phyloP scores from a whole-genome alignment of 37 sponge, comb jelly and placozoan species.

The Halichondria panicea region DNA sequence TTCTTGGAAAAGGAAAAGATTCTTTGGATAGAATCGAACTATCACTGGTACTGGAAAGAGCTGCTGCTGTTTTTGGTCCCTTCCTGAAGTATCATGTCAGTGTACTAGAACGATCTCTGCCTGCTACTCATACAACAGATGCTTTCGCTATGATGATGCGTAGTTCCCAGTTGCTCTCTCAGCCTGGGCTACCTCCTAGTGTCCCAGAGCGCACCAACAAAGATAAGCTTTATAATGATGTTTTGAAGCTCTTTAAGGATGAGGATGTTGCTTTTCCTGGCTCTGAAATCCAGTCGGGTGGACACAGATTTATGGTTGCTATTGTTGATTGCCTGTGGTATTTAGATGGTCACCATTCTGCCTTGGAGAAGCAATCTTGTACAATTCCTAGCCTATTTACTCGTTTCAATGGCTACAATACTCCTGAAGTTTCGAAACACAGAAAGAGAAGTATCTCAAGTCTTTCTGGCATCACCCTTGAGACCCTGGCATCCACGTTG shows the following conservation, averaged over 20 bases:
- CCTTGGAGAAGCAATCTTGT: slow-evolving; percentile 11
- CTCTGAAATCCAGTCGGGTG: background rate
- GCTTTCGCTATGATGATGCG: slow-evolving; percentile 1
- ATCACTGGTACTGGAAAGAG: background rate
- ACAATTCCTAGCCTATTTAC: slow-evolving; percentile 22
- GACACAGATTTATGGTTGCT: slow-evolving; percentile 23
- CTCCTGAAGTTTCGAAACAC: slow-evolving; percentile 22
- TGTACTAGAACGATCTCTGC: background rate
- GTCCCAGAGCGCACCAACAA: slow-evolving; percentile 7
- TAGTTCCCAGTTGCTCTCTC: background rate
- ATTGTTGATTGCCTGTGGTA: slow-evolving; percentile 37
- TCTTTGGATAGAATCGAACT: slow-evolving; percentile 4
- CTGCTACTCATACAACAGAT: background rate
- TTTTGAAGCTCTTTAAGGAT: background rate
- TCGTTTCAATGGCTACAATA: slow-evolving; percentile 17
- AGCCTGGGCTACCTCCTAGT: background rate
- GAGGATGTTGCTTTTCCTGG: background rate
- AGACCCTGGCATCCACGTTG: slow-evolving; percentile 1
- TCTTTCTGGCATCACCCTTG: slow-evolving; percentile 11
- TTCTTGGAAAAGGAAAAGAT: slow-evolving; percentile 13
- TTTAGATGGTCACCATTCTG: slow-evolving; percentile 41
- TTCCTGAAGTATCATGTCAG: background rate
- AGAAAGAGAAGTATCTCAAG: slow-evolving; percentile 4
- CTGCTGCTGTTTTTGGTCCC: background rate
- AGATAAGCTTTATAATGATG: slow-evolving; percentile 19